These are phyloP conservation scores for Eupithecia vulgata DNA, from an alignment of 2,888 invertebrate genomes.

Conservation along the genomic window DNA sequence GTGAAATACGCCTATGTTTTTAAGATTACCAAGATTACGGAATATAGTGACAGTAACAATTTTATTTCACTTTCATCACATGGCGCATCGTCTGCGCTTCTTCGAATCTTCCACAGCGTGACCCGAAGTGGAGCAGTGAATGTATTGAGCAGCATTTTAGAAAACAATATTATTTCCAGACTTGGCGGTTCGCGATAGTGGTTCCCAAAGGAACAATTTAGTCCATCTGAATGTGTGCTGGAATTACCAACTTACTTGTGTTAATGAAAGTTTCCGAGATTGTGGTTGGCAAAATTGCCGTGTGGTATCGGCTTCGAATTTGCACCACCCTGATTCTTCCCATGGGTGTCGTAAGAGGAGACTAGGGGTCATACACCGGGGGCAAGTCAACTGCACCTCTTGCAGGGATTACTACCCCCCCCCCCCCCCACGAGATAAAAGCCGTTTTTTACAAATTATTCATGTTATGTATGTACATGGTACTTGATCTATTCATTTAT, in stretches of 20 bases:
- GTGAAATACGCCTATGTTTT: background rate
- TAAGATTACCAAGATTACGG: no score
- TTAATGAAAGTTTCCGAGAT: slow-evolving; percentile 1
- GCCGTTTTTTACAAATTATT: no score
- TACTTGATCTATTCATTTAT: no score
- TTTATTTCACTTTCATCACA: no score
- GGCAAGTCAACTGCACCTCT: no score
- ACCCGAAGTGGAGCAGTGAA: background rate
- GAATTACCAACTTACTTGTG: slow-evolving; percentile 5
- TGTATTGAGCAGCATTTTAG: background rate
- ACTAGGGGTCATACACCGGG: no score
- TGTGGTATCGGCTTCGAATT: no score
- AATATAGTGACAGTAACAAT: background rate
- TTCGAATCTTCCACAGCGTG: background rate
- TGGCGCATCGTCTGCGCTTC: background rate
- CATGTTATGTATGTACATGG: no score
- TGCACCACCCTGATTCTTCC: no score
- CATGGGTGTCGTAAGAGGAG: no score
- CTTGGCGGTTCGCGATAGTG: slow-evolving; percentile 1
- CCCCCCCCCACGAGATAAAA: no score
- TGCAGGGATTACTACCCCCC: no score
- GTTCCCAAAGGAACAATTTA: slow-evolving; percentile 10
- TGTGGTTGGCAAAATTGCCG: background rate
- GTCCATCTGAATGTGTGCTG: slow-evolving; percentile 8
- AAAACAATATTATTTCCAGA: background rate